These are phyloP conservation scores for Gallinago media DNA, from an alignment of 2,113 vertebrate genomes.

Conservation along the genomic window DNA sequence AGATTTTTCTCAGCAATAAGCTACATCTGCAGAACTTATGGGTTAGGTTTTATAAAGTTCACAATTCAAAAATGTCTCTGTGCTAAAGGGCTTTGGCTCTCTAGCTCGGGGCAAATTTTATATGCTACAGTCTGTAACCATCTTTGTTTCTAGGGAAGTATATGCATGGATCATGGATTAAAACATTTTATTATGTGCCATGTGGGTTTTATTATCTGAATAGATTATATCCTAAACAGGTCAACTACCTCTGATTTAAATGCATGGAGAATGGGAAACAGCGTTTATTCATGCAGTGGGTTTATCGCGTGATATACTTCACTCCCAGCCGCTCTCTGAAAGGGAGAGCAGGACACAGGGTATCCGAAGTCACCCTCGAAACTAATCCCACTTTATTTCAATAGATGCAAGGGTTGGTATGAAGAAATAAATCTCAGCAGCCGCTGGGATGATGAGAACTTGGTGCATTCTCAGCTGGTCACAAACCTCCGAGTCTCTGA, in stretches of 20 bases:
- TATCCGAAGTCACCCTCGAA: neutral
- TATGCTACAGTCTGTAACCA: slow-evolving; percentile 56
- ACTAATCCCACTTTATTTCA: neutral
- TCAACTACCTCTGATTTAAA: slow-evolving; percentile 67
- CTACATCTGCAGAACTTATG: slow-evolving; percentile 68
- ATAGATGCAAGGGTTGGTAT: neutral
- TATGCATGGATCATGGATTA: slow-evolving; percentile 63
- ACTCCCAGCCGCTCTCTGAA: neutral
- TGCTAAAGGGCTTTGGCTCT: slow-evolving; percentile 54
- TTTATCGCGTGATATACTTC: neutral
- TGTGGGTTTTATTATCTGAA: slow-evolving; percentile 66
- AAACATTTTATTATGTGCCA: slow-evolving; percentile 50
- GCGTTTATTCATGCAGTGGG: neutral
- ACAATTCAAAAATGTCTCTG: slow-evolving; percentile 55
- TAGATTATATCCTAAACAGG: slow-evolving; percentile 70
- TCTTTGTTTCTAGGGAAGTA: slow-evolving; percentile 59
- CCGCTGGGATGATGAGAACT: neutral
- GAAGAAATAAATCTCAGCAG: neutral
- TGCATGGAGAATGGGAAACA: slow-evolving; percentile 37
- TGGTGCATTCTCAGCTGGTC: neutral
- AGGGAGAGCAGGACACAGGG: neutral
- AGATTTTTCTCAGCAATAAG: slow-evolving; percentile 51
- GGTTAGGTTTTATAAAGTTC: slow-evolving; percentile 56
- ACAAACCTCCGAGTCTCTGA: neutral
- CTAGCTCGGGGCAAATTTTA: slow-evolving; percentile 63